phyloP scores from a whole-genome alignment of 2,797 vertebrate genomes.

The Parambassis ranga region DNA sequence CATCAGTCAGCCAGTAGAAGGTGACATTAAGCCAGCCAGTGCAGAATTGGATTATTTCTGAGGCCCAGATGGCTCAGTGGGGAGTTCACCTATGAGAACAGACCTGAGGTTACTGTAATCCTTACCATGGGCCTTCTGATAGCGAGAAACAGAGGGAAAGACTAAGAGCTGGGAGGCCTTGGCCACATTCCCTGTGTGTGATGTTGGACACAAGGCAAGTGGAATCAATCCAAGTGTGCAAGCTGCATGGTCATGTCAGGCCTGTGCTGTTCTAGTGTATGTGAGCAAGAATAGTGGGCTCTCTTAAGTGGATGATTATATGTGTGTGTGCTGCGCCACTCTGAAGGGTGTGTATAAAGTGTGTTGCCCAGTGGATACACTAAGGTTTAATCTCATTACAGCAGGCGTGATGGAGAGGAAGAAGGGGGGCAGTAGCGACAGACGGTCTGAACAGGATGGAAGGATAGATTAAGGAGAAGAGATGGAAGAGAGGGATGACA shows the following conservation, averaged over 20 bases:
- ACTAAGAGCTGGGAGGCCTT: conserved; percentile 54
- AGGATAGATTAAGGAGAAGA: conserved; percentile 72
- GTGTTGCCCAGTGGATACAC: conserved; percentile 61
- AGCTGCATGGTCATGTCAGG: conserved; percentile 40
- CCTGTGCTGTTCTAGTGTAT: conserved; percentile 48
- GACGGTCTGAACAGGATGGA: conserved; percentile 75
- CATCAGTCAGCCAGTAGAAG: conserved; percentile 39
- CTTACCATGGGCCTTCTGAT: conserved; percentile 70
- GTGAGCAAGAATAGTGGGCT: conserved; percentile 35
- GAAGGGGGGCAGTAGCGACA: conserved; percentile 61
- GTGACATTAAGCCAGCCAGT: conserved; percentile 11
- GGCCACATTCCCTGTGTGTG: conserved; percentile 65
- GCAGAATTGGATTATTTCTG: conserved; percentile 35
- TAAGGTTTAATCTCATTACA: conserved; percentile 82
- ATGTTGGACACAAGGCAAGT: conserved; percentile 37
- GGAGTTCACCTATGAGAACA: conserved; percentile 74
- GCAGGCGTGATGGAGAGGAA: conserved; percentile 73
- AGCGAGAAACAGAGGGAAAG: conserved; percentile 51
- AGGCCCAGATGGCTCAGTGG: conserved; percentile 75
- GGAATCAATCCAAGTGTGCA: conserved; percentile 60
- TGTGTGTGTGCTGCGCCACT: conserved; percentile 34
- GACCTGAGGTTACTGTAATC: conserved; percentile 77
- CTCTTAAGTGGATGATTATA: conserved; percentile 61
- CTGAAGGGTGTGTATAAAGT: conserved; percentile 32
- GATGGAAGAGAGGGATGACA: conserved; percentile 41